Evolutionary conservation across 2,113 vertebrate species (phyloP), one percentile per base, ranked within the genome.

Genomic region (Emydura subglobosa): DNA sequence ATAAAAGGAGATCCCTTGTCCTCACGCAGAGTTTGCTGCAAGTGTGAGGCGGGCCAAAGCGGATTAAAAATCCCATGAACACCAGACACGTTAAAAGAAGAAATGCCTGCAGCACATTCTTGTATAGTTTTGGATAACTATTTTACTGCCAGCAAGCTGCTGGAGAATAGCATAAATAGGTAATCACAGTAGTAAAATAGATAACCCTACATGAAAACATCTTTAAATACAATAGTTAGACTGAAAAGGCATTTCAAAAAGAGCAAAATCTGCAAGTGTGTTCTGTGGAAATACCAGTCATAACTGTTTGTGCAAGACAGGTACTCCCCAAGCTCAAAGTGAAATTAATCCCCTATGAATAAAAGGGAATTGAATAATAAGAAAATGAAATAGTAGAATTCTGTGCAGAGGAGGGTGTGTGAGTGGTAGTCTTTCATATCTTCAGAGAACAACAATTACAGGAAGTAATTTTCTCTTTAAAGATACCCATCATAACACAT

Each of bases 91-190:
- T n/a, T 68, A 16, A n/a, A n/a, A 68, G 65, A 68, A 68, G 3
- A 47, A 51, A 7, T 5, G 6, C n/a, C 82, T 44, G 16, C 4
- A 31, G 19, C 57, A 51, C 10, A 5, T 83, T 44, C 27, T 54
- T 4, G 2, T 7, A 1, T 10, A 0, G 34, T 9, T 4, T 3
- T 1, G 4, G 0, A 88, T 74, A 76, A 31, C 44, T 1, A 34
- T 29, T 72, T 72, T 34, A n/a, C 1, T 1, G 90, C 65, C 25
- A 21, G n/a, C 49, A 2, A 16, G 4, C 14, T 6, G 54, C 1
- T 42, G 1, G 44, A 10, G 49, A 10, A 42, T 0, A 24, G 31
- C 7, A 31, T 54, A 2, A 25, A 22, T 5, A 17, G 86, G 93
- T 59, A 65, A 79, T 6, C 2, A 17, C 2, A 25, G 76, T 3